Conservation (phyloP, 2,888 invertebrate species). For the Lumbricus terrestris region DNA sequence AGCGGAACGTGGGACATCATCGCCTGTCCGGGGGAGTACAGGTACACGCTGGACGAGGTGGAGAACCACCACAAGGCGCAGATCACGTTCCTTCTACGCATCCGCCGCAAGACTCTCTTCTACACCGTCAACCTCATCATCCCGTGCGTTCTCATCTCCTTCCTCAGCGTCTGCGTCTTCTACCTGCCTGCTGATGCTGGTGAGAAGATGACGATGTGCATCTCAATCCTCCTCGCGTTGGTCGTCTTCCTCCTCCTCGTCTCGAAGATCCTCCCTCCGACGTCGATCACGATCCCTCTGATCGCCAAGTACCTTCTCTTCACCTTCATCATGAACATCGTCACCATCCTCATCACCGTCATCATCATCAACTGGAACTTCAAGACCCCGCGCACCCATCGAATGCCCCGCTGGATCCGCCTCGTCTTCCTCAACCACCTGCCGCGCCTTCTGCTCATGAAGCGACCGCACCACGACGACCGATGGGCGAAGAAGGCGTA, state of each 20-base stretch:
- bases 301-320: slow-evolving; percentile 98
- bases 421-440: slow-evolving; percentile 91
- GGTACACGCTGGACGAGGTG: slow-evolving; percentile 44
- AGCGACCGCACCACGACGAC: slow-evolving; percentile 72
- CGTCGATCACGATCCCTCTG: slow-evolving; percentile 92
- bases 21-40: slow-evolving; percentile 49
- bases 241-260: slow-evolving; percentile 91
- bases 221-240: slow-evolving; percentile 96
- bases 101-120: slow-evolving; percentile 94
- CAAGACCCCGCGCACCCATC: slow-evolving; percentile 89
- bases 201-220: slow-evolving; percentile 82
- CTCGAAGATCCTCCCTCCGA: slow-evolving; percentile 97
- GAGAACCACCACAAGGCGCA: slow-evolving; percentile 41
- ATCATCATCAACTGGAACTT: slow-evolving; percentile 99
- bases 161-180: slow-evolving; percentile 89
- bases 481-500: slow-evolving; percentile 59
- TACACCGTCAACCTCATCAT: slow-evolving; percentile 99
- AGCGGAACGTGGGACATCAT: slow-evolving; percentile 60
- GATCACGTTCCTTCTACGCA: slow-evolving; percentile 84
- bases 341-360: slow-evolving; percentile 97
- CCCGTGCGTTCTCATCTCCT: slow-evolving; percentile 96
- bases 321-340: slow-evolving; percentile 99
- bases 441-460: slow-evolving; percentile 89
- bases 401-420: slow-evolving; percentile 97
- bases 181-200: slow-evolving; percentile 98